Evolutionary conservation across 2,888 invertebrate species (phyloP).

Genomic region (Lycocerus yunnanus): DNA sequence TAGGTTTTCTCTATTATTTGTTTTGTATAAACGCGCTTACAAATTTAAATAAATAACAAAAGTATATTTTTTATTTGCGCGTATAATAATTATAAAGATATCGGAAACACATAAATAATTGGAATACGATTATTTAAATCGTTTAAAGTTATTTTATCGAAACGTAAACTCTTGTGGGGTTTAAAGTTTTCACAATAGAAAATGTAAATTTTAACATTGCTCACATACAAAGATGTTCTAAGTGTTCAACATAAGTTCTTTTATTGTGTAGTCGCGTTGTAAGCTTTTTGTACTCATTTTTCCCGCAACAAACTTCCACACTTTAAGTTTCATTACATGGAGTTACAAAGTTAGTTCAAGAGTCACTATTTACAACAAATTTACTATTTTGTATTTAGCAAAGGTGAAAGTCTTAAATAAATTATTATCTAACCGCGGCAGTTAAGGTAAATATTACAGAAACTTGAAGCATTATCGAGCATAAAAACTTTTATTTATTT

Average conservation of each 20-base stretch:
- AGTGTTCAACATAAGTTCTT: constrained; percentile 21
- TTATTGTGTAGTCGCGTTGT: constrained; percentile 9
- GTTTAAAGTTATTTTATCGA: background rate
- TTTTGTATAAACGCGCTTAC: constrained; percentile 21
- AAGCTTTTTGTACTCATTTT: constrained; percentile 16
- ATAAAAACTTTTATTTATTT: background rate
- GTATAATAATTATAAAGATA: constrained; percentile 9
- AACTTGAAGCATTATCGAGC: background rate
- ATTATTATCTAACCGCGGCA: background rate
- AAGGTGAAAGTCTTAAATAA: constrained; percentile 2
- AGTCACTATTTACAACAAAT: background rate
- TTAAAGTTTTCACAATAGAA: constrained; percentile 14
- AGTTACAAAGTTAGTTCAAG: constrained; percentile 12
- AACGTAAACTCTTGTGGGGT: constrained; percentile 17
- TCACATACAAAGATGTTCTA: constrained; percentile 13
- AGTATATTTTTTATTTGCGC: background rate
- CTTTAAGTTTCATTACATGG: constrained; percentile 21
- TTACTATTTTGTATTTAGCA: constrained; percentile 11
- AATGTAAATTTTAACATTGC: constrained; percentile 16
- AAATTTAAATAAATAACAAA: constrained; percentile 25
- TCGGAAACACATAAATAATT: background rate
- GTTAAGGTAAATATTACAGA: background rate
- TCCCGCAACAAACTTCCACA: constrained; percentile 16
- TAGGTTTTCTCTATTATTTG: constrained; percentile 32
- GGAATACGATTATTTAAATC: background rate